Percentiles rank a stretch among this genome's conserved stretches.
These are phyloP conservation scores for Sebastiscus tertius DNA, from an alignment of 2,797 vertebrate species.

Conservation along the genomic window DNA sequence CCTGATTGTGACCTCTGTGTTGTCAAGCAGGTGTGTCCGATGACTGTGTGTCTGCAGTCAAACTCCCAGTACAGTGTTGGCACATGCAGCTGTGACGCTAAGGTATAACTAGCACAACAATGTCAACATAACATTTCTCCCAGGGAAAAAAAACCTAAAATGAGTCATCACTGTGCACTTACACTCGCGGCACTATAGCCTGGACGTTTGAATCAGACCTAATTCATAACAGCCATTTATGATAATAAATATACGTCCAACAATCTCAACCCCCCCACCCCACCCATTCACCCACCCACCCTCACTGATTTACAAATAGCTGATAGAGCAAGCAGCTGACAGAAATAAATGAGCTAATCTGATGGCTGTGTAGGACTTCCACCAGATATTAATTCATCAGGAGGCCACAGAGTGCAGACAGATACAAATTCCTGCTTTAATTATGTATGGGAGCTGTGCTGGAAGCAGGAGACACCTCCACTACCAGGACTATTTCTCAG, in stretches of 20 bases:
- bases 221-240: constrained; percentile 83
- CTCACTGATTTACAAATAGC: constrained; percentile 83
- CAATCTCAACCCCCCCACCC: constrained; percentile 52
- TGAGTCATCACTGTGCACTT: constrained; percentile 65
- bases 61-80: background rate
- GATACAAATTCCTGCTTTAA: constrained; percentile 86
- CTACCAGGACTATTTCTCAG: constrained; percentile 72
- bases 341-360: constrained; percentile 86
- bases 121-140: constrained; percentile 58
- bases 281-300: constrained; percentile 49
- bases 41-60: background rate
- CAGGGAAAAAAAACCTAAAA: constrained; percentile 38
- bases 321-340: constrained; percentile 83
- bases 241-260: constrained; percentile 82
- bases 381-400: constrained; percentile 86
- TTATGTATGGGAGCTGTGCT: constrained; percentile 82
- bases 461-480: constrained; percentile 74
- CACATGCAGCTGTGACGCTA: constrained; percentile 16
- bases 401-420: constrained; percentile 82
- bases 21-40: constrained; percentile 1
- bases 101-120: constrained; percentile 46
- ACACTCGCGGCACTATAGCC: constrained; percentile 73
- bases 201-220: constrained; percentile 73
- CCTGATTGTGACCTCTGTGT: background rate
- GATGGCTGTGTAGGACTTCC: constrained; percentile 83